These are phyloP conservation scores for Drosophila subquinaria DNA, from an alignment of 2,888 invertebrate species.

Conservation along the genomic window DNA sequence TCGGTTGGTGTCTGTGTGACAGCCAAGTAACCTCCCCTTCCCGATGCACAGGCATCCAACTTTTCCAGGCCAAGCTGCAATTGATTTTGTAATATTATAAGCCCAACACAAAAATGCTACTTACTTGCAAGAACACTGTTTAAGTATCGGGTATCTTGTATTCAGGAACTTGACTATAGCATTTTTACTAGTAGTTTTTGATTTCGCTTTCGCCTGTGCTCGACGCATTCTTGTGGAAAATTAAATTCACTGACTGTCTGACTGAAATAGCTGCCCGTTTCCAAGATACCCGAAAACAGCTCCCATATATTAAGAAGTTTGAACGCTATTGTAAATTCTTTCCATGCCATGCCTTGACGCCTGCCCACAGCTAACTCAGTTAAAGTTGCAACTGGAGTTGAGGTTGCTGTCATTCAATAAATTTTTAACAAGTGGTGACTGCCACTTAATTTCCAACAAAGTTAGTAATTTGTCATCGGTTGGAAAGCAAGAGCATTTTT, in stretches of 20 bases:
- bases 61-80: too few species aligned
- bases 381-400: slow-evolving; percentile 25
- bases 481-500: slow-evolving; percentile 2
- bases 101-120: too few species aligned
- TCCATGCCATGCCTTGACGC: background rate
- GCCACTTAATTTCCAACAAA: slow-evolving; percentile 76
- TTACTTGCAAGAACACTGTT: background rate
- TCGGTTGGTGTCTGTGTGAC: too few species aligned
- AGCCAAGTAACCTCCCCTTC: too few species aligned
- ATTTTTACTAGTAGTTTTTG: slow-evolving; percentile 4
- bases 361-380: slow-evolving; percentile 2
- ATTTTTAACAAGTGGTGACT: slow-evolving; percentile 59
- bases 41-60: too few species aligned
- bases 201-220: slow-evolving; percentile 57
- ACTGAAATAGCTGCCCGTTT: slow-evolving; percentile 31
- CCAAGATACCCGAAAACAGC: slow-evolving; percentile 5
- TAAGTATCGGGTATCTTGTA: background rate
- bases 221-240: slow-evolving; percentile 76
- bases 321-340: background rate
- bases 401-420: slow-evolving; percentile 51
- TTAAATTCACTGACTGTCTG: slow-evolving; percentile 72
- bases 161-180: background rate
- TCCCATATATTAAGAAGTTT: slow-evolving; percentile 1
- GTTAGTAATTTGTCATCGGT: slow-evolving; percentile 70
- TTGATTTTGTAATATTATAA: too few species aligned